phyloP scores from a whole-genome alignment of 1,140 invertebrate species.

The Magallana ariakensis region DNA sequence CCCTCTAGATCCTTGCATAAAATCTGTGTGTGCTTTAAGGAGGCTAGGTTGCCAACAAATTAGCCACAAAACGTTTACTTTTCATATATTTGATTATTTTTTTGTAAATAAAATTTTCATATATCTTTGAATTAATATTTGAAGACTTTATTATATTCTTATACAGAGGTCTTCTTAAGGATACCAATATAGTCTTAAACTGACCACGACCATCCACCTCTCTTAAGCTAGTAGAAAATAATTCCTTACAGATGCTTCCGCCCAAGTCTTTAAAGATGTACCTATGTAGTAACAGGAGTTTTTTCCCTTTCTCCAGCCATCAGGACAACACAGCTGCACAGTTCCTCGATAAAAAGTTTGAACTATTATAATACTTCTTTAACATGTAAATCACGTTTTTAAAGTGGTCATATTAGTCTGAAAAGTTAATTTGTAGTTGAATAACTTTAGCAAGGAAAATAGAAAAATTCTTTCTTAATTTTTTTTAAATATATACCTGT shows the following conservation, averaged over 20 bases:
- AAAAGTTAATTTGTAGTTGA: not conserved
- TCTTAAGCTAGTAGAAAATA: not conserved
- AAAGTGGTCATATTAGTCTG: not conserved
- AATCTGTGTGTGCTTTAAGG: too few relatives aligned
- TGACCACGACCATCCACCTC: too few relatives aligned
- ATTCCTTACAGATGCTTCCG: not conserved
- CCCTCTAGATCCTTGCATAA: too few relatives aligned
- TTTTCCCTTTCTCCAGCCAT: conserved; percentile 21
- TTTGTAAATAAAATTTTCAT: too few relatives aligned
- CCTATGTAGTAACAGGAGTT: conserved; percentile 17
- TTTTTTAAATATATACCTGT: not conserved
- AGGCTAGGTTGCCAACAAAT: too few relatives aligned
- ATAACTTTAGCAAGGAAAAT: not conserved
- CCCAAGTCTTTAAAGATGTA: not conserved
- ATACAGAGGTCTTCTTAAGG: too few relatives aligned
- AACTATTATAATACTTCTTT: not conserved
- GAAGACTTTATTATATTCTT: too few relatives aligned
- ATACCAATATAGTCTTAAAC: too few relatives aligned
- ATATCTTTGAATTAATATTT: too few relatives aligned
- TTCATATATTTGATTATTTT: too few relatives aligned
- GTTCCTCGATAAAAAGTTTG: not conserved
- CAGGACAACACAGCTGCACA: not conserved
- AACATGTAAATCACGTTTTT: not conserved
- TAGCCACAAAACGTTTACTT: too few relatives aligned
- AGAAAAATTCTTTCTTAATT: not conserved